Conservation (phyloP, 1,140 invertebrate species). For the Caerostris extrusa region DNA sequence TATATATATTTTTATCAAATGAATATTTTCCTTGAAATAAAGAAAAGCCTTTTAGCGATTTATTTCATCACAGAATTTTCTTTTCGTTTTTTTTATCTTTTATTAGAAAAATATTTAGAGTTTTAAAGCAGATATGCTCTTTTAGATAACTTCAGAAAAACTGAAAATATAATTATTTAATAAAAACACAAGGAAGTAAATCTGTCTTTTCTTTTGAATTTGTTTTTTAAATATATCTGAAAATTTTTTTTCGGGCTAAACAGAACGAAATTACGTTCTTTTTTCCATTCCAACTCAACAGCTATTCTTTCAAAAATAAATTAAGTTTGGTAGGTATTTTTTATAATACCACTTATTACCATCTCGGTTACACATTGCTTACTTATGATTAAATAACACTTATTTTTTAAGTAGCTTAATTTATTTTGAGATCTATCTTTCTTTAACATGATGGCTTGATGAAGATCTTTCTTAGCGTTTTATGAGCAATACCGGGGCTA, state of each 20-base stretch:
- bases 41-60: background rate
- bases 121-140: background rate
- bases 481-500: too few relatives aligned
- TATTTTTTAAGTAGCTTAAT: background rate
- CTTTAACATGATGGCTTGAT: too few relatives aligned
- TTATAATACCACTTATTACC: background rate
- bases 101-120: background rate
- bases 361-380: conserved; percentile 19
- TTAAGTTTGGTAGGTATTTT: background rate
- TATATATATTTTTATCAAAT: too few relatives aligned
- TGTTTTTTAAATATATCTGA: background rate
- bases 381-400: conserved; percentile 10
- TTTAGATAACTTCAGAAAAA: background rate
- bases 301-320: conserved; percentile 34
- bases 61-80: background rate
- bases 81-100: background rate
- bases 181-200: background rate
- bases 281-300: background rate
- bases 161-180: background rate
- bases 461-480: too few relatives aligned
- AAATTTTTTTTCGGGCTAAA: background rate
- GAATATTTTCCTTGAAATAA: background rate
- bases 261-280: background rate
- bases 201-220: background rate
- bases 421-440: too few relatives aligned